These are phyloP conservation scores for Drymodes brunneopygia DNA, from an alignment of 2,113 vertebrate genomes.

Conservation along the genomic window DNA sequence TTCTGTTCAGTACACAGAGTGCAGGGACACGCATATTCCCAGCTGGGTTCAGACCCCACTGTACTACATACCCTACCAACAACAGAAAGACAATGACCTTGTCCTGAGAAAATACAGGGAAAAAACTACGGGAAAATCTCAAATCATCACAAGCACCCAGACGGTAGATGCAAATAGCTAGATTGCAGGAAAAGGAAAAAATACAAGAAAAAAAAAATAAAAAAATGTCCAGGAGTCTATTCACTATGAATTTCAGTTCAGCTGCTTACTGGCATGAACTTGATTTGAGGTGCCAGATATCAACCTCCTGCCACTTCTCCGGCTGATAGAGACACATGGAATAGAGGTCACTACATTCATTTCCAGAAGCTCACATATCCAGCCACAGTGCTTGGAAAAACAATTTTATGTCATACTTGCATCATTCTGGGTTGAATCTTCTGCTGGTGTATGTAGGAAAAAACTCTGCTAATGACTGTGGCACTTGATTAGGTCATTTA, in stretches of 20 bases:
- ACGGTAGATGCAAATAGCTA: rapidly evolving
- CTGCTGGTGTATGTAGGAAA: not conserved
- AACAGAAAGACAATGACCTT: not conserved
- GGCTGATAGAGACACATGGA: not conserved
- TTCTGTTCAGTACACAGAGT: not conserved
- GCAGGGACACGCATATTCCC: not conserved
- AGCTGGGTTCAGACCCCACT: not conserved
- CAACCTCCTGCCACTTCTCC: not conserved
- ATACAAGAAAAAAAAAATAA: not conserved
- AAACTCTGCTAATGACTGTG: not conserved
- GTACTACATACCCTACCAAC: not conserved
- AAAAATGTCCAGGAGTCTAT: not conserved
- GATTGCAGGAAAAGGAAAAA: not conserved
- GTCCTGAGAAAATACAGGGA: not conserved
- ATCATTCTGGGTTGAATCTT: not conserved
- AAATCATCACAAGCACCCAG: not conserved
- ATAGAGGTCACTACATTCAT: not conserved
- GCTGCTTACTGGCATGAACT: not conserved
- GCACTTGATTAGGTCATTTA: not conserved
- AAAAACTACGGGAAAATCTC: not conserved
- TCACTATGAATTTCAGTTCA: not conserved
- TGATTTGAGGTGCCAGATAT: not conserved
- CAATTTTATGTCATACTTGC: not conserved
- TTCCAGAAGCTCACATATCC: not conserved
- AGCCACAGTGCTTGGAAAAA: not conserved